Conservation (phyloP, 1,140 invertebrate species). For the Diorhabda elongata region DNA sequence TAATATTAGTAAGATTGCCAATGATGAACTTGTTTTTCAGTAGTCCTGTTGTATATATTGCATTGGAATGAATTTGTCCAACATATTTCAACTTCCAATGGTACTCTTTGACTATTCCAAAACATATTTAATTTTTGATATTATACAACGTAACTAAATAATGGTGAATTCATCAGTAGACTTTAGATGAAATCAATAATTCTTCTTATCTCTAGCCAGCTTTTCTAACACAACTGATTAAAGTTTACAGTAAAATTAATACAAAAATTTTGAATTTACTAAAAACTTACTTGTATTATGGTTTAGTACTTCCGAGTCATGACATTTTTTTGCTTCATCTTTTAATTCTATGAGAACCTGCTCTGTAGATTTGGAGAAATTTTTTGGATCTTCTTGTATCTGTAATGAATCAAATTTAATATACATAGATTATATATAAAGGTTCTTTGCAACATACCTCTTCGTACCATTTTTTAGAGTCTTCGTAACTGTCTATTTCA, state of each 20-base stretch:
- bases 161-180: too few relatives aligned
- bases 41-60: too few relatives aligned
- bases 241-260: constrained; percentile 19
- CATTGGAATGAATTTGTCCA: too few relatives aligned
- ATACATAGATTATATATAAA: not conserved
- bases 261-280: constrained; percentile 15
- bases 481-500: constrained; percentile 21
- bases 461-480: constrained; percentile 32
- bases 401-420: constrained; percentile 6
- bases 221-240: constrained; percentile 17
- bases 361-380: constrained; percentile 45
- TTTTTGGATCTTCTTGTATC: constrained; percentile 36
- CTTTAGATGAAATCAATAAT: too few relatives aligned
- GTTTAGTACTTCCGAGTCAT: constrained; percentile 48
- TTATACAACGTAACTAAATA: too few relatives aligned
- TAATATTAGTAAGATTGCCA: too few relatives aligned
- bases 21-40: too few relatives aligned
- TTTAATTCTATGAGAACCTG: constrained; percentile 54
- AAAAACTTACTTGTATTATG: constrained; percentile 53
- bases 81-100: too few relatives aligned
- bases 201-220: too few relatives aligned
- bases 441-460: constrained; percentile 15
- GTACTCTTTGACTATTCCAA: too few relatives aligned
- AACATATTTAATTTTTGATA: too few relatives aligned
- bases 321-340: constrained; percentile 57